A percentile compares a stretch with the other conserved stretches of the same genome.
Conservation (phyloP, 2,113 vertebrate genomes). For the Albula goreensis region DNA sequence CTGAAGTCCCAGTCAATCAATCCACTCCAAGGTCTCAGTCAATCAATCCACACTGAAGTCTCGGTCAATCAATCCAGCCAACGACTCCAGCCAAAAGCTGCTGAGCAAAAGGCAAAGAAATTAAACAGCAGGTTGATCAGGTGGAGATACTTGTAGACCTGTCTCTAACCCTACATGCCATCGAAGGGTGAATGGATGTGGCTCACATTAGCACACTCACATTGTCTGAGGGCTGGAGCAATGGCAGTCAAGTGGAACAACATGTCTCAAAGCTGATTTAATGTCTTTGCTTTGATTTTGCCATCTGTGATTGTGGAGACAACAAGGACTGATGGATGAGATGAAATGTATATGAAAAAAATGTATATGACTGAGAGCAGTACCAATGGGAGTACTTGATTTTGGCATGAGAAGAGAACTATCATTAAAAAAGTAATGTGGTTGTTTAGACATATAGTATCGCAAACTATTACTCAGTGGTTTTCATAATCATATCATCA, state of each 20-base stretch:
- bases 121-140: not conserved
- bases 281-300: not conserved
- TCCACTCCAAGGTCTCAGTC: not conserved
- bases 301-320: not conserved
- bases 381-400: too few relatives aligned
- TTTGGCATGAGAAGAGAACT: too few relatives aligned
- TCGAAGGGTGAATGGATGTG: not conserved
- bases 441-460: too few relatives aligned
- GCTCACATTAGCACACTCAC: not conserved
- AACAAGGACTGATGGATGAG: not conserved
- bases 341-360: too few relatives aligned
- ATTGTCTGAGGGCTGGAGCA: not conserved
- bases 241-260: not conserved
- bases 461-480: too few relatives aligned
- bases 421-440: too few relatives aligned
- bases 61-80: not conserved
- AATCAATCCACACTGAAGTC: not conserved
- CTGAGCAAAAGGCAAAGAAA: not conserved
- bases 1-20: not conserved
- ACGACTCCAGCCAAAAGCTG: not conserved
- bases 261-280: not conserved
- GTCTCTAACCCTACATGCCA: not conserved
- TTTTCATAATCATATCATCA: too few relatives aligned
- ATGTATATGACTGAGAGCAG: too few relatives aligned
- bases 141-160: not conserved